phyloP scores from a whole-genome alignment of 2,888 invertebrate species.

The Hypercompe scribonia region DNA sequence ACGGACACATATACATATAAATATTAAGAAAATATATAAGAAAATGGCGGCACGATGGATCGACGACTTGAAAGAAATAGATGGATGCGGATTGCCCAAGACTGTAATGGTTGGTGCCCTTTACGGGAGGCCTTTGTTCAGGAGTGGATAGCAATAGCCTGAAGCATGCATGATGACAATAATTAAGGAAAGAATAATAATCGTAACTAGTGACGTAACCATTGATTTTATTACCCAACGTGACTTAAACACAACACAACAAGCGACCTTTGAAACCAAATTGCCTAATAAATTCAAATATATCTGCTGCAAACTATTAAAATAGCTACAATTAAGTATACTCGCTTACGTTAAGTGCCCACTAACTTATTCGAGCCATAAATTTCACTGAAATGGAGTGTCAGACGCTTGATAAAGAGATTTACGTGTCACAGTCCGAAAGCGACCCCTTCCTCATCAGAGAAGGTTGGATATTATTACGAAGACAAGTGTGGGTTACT shows the following conservation, averaged over 20 bases:
- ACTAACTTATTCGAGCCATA: neutral
- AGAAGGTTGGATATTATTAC: neutral
- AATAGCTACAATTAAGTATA: neutral
- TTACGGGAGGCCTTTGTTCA: too few species aligned
- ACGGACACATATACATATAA: too few species aligned
- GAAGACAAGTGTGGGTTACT: neutral
- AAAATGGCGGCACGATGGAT: too few species aligned
- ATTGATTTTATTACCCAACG: too few species aligned
- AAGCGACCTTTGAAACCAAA: neutral
- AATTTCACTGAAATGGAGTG: slow-evolving; percentile 2
- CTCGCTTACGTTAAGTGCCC: neutral
- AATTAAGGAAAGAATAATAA: too few species aligned
- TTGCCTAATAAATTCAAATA: neutral
- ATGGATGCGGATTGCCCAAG: too few species aligned
- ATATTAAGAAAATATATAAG: too few species aligned
- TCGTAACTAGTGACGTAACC: too few species aligned
- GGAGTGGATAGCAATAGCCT: too few species aligned
- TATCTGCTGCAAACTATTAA: neutral
- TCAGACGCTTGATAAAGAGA: slow-evolving; percentile 1
- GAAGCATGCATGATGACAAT: too few species aligned
- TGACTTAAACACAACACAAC: neutral
- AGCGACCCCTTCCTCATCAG: neutral
- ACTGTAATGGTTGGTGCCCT: too few species aligned
- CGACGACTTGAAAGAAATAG: too few species aligned
- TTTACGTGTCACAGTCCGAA: neutral